phyloP scores from a whole-genome alignment of 2,888 invertebrate genomes.

The Tricholauxania praeusta region DNA sequence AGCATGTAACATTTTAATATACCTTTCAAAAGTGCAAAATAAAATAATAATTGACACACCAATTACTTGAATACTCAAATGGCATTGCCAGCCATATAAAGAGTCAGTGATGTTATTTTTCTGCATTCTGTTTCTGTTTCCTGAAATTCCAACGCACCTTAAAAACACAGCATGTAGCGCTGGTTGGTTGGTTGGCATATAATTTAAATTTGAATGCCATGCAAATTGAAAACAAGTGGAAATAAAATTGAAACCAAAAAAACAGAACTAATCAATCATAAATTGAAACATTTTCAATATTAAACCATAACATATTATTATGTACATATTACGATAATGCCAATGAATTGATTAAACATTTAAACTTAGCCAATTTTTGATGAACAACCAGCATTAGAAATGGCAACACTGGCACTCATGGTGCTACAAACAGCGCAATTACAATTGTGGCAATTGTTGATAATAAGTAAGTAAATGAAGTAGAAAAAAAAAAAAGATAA shows the following conservation, averaged over 20 bases:
- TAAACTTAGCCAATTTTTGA: background rate
- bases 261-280: slow-evolving; percentile 12
- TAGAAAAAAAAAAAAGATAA: background rate
- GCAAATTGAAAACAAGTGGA: slow-evolving; percentile 10
- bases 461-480: slow-evolving; percentile 4
- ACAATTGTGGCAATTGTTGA: background rate
- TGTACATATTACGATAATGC: background rate
- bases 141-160: slow-evolving; percentile 25
- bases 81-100: slow-evolving; percentile 2
- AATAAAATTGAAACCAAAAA: background rate
- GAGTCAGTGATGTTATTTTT: background rate
- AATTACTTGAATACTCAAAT: background rate
- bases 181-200: background rate
- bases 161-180: slow-evolving; percentile 8
- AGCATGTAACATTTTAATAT: no score
- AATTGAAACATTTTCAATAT: background rate
- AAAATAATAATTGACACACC: no score
- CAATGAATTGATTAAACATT: slow-evolving; percentile 18
- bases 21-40: no score
- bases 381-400: slow-evolving; percentile 6
- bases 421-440: slow-evolving; percentile 1
- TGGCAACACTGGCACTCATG: slow-evolving; percentile 3
- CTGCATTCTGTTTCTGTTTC: background rate
- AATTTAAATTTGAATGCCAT: slow-evolving; percentile 12
- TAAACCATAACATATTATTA: slow-evolving; percentile 4